Evolutionary conservation across 2,113 vertebrate species (phyloP).

Genomic region (Nothoprocta perdicaria): DNA sequence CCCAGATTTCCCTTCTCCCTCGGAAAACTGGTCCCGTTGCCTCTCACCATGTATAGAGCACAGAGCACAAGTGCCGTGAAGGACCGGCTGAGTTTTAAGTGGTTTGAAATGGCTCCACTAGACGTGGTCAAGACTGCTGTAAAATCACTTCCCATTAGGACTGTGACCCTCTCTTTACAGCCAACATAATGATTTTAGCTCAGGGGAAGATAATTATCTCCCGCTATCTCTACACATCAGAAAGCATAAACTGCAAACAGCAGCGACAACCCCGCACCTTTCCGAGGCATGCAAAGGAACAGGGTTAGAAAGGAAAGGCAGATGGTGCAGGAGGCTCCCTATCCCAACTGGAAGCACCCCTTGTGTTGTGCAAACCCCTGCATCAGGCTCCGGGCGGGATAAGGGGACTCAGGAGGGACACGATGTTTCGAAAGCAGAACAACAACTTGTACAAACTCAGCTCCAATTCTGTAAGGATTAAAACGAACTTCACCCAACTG

Average conservation of each 20-base stretch:
- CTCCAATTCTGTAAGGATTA: constrained; percentile 69
- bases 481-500: constrained; percentile 69
- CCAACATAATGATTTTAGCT: constrained; percentile 19
- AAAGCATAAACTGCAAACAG: neutral
- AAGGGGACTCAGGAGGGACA: constrained; percentile 53
- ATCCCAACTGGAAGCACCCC: neutral
- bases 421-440: constrained; percentile 58
- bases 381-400: constrained; percentile 24
- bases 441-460: constrained; percentile 66
- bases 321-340: neutral
- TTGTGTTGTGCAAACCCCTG: neutral
- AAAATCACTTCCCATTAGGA: constrained; percentile 64
- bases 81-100: constrained; percentile 50
- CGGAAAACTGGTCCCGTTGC: constrained; percentile 3
- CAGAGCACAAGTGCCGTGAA: constrained; percentile 37
- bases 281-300: neutral
- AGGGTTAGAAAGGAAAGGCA: neutral
- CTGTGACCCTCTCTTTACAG: constrained; percentile 45
- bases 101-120: constrained; percentile 64
- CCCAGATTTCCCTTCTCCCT: constrained; percentile 15
- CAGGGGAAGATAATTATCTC: constrained; percentile 52
- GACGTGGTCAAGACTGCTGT: constrained; percentile 62
- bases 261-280: neutral
- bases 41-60: constrained; percentile 18
- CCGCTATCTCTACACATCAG: constrained; percentile 41